Evolutionary conservation across 1,140 invertebrate genomes (phyloP).

Genomic region (Drosophila teissieri): DNA sequence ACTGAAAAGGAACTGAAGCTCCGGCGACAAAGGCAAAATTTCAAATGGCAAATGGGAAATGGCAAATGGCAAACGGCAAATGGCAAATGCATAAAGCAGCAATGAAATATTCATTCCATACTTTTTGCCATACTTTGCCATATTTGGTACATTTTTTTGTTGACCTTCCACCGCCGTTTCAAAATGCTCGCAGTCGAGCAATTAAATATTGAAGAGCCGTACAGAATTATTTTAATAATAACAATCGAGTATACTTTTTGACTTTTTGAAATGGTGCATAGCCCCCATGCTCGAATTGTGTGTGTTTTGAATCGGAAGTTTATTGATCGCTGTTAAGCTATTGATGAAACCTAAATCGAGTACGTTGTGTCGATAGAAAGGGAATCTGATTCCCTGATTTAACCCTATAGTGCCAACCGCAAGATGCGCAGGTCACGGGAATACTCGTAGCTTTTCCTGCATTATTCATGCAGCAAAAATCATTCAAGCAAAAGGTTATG

Average conservation of each 20-base stretch:
- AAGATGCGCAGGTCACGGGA: background rate
- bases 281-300: background rate
- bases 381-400: background rate
- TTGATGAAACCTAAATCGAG: background rate
- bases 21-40: constrained; percentile 39
- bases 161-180: constrained; percentile 15
- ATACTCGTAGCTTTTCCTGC: constrained; percentile 38
- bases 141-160: constrained; percentile 12
- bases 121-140: constrained; percentile 49
- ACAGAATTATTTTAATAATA: constrained; percentile 18
- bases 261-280: background rate
- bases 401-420: background rate
- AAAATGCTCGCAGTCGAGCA: constrained; percentile 37
- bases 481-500: constrained; percentile 76
- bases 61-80: constrained; percentile 10
- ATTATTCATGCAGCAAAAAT: constrained; percentile 68
- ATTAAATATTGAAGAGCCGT: constrained; percentile 65
- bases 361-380: too few relatives aligned
- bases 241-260: constrained; percentile 9
- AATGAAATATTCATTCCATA: constrained; percentile 71
- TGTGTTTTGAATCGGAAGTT: background rate
- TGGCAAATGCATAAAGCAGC: constrained; percentile 65
- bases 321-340: background rate
- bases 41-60: constrained; percentile 21
- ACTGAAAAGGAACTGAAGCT: constrained; percentile 13